A percentile compares a stretch with the other conserved stretches of the same genome.
phyloP scores from a whole-genome alignment of 2,113 vertebrate species.

The Fukomys damarensis region DNA sequence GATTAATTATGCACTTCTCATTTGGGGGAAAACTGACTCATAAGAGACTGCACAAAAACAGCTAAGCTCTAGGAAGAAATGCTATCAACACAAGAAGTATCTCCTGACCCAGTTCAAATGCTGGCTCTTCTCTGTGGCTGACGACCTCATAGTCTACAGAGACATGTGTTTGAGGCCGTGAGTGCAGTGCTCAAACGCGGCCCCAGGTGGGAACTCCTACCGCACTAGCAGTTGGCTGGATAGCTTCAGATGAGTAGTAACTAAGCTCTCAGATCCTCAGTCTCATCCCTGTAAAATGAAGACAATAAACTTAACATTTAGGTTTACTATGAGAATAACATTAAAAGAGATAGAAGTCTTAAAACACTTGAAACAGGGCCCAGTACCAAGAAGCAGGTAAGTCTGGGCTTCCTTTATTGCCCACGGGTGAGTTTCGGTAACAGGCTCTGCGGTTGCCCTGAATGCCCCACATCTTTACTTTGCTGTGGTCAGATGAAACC shows the following conservation, averaged over 20 bases:
- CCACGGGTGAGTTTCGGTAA: not conserved
- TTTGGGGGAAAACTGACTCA: not conserved
- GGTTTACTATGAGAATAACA: not conserved
- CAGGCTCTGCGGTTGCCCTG: not conserved
- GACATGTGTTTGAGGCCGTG: not conserved
- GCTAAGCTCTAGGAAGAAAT: not conserved
- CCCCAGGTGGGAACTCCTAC: not conserved
- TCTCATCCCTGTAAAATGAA: not conserved
- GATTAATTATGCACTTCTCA: not conserved
- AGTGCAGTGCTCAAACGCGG: not conserved
- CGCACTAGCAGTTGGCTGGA: not conserved
- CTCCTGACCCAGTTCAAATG: not conserved
- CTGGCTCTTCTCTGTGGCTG: not conserved
- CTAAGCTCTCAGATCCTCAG: not conserved
- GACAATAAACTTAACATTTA: conserved; percentile 17
- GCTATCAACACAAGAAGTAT: not conserved
- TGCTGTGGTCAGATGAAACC: conserved; percentile 55
- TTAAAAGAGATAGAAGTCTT: not conserved
- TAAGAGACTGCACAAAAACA: conserved; percentile 44
- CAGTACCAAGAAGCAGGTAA: not conserved
- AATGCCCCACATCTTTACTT: not conserved
- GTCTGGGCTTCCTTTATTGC: not conserved
- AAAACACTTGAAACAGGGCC: not conserved
- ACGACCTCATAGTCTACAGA: not conserved
- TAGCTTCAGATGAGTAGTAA: not conserved